These are phyloP conservation scores for Emys orbicularis DNA, from an alignment of 2,797 vertebrate species.

Conservation along the genomic window DNA sequence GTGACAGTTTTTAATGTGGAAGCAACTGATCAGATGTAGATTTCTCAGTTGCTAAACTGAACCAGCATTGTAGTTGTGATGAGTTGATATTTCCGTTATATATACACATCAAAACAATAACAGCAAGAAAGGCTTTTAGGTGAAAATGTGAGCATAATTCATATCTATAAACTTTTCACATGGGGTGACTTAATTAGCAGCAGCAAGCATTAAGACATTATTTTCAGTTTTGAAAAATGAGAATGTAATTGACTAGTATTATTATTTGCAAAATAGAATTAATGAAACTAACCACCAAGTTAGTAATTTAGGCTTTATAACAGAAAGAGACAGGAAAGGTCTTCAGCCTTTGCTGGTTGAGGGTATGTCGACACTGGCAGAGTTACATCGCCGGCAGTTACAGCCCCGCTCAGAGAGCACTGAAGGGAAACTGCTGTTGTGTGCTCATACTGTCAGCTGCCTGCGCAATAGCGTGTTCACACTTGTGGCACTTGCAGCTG, in stretches of 20 bases:
- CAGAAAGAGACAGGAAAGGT: neutral
- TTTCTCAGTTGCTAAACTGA: conserved; percentile 20
- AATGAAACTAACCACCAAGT: neutral
- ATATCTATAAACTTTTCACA: neutral
- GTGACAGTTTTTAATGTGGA: conserved; percentile 37
- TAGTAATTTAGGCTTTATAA: conserved; percentile 21
- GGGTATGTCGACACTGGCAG: too few species aligned
- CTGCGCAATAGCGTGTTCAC: too few species aligned
- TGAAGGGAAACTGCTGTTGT: too few species aligned
- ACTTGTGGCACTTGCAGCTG: too few species aligned
- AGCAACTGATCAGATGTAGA: conserved; percentile 34
- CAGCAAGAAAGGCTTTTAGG: conserved; percentile 43
- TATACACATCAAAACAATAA: conserved; percentile 18
- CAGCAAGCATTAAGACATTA: neutral
- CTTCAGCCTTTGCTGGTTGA: neutral
- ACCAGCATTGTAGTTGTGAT: conserved; percentile 19
- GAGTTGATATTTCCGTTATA: neutral
- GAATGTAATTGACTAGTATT: conserved; percentile 32
- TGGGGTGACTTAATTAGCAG: conserved; percentile 17
- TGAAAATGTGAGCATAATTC: conserved; percentile 23
- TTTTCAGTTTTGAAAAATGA: conserved; percentile 38
- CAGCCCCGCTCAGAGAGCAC: too few species aligned
- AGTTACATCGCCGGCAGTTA: too few species aligned
- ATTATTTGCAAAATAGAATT: conserved; percentile 49
- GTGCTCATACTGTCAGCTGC: too few species aligned